Evolutionary conservation across 2,797 vertebrate genomes (phyloP).

Genomic region (Tinamus major): DNA sequence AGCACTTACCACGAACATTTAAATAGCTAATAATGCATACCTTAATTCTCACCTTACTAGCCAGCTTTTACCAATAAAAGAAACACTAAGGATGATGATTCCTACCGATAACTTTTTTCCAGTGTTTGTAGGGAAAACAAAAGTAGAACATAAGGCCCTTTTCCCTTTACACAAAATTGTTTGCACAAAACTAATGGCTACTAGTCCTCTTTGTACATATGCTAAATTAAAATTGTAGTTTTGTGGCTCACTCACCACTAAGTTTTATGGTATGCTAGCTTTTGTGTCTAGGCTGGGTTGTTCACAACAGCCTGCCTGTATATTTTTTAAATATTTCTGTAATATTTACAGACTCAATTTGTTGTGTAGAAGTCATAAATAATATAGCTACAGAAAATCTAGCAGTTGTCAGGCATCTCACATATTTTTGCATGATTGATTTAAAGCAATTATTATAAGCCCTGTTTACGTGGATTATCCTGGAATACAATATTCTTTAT

Average conservation of each 20-base stretch:
- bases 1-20: constrained; percentile 58
- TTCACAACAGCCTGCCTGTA: constrained; percentile 42
- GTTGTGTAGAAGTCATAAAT: constrained; percentile 41
- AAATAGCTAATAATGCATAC: constrained; percentile 67
- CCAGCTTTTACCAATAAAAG: constrained; percentile 66
- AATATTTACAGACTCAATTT: neutral
- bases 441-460: constrained; percentile 1
- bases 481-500: constrained; percentile 12
- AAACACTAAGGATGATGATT: constrained; percentile 61
- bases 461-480: neutral
- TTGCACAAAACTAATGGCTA: constrained; percentile 62
- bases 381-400: constrained; percentile 56
- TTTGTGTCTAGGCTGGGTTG: constrained; percentile 50
- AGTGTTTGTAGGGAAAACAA: constrained; percentile 70
- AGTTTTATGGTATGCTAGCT: constrained; percentile 67
- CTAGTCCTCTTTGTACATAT: constrained; percentile 60
- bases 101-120: constrained; percentile 58
- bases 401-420: constrained; percentile 42
- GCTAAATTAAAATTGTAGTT: constrained; percentile 57
- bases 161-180: constrained; percentile 67
- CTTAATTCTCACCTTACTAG: constrained; percentile 63
- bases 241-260: constrained; percentile 57
- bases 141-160: constrained; percentile 52
- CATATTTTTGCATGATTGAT: constrained; percentile 35
- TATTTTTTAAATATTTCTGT: neutral